These are phyloP conservation scores for Orthosia cruda DNA, from an alignment of 2,888 invertebrate species.

Conservation along the genomic window DNA sequence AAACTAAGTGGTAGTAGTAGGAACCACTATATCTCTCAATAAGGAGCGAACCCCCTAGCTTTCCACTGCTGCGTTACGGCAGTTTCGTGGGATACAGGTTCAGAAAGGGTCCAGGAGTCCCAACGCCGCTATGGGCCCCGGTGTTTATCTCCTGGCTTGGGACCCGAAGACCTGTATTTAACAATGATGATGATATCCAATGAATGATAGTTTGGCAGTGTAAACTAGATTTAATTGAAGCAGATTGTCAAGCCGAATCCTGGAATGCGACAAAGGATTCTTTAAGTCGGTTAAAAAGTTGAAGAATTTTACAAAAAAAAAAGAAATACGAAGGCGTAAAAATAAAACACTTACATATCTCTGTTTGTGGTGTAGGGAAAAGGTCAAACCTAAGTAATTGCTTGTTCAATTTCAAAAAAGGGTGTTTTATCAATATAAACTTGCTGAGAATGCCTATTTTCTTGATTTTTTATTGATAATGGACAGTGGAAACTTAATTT, in stretches of 20 bases:
- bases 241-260: neutral
- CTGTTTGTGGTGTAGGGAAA: neutral
- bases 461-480: neutral
- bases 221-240: too few species aligned
- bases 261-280: neutral
- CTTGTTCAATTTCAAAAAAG: slow-evolving; percentile 14
- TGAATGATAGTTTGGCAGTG: too few species aligned
- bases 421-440: slow-evolving; percentile 1
- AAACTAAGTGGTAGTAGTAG: too few species aligned
- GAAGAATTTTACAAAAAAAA: neutral
- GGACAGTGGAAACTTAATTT: neutral
- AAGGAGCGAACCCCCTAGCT: too few species aligned
- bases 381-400: slow-evolving; percentile 2
- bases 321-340: neutral
- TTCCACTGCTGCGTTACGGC: too few species aligned
- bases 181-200: neutral
- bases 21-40: too few species aligned
- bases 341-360: neutral
- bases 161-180: too few species aligned
- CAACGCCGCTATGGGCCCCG: too few species aligned
- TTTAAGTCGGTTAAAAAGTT: neutral
- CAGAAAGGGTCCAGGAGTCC: too few species aligned
- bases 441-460: neutral
- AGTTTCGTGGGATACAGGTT: too few species aligned
- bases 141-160: too few species aligned